phyloP scores from a whole-genome alignment of 2,888 invertebrate species.

The Pheosia tremula region DNA sequence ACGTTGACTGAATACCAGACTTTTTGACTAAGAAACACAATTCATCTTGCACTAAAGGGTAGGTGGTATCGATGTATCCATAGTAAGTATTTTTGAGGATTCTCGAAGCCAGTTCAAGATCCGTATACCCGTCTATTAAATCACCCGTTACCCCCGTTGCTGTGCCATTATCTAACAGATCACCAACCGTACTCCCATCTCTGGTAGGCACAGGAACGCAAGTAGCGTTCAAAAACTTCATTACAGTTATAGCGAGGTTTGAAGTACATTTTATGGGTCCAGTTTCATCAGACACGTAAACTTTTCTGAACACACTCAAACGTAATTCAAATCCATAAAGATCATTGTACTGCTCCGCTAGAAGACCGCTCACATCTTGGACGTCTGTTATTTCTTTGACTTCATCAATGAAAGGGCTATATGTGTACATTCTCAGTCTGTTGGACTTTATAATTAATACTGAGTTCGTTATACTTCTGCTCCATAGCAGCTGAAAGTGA shows the following conservation, averaged over 20 bases:
- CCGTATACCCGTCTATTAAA: constrained; percentile 77
- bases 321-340: constrained; percentile 62
- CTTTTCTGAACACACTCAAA: constrained; percentile 68
- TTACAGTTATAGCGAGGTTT: constrained; percentile 58
- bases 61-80: constrained; percentile 79
- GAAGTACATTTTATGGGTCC: constrained; percentile 64
- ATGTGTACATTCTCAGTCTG: constrained; percentile 74
- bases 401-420: constrained; percentile 76
- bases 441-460: constrained; percentile 64
- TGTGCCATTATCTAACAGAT: constrained; percentile 70
- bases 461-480: constrained; percentile 80
- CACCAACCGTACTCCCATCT: constrained; percentile 73
- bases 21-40: constrained; percentile 83
- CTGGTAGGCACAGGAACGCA: constrained; percentile 65
- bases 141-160: constrained; percentile 76
- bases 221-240: constrained; percentile 66
- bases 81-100: constrained; percentile 79
- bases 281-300: constrained; percentile 57
- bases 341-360: constrained; percentile 61
- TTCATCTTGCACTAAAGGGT: constrained; percentile 80
- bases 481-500: constrained; percentile 81
- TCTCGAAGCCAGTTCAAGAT: constrained; percentile 81
- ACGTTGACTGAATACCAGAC: constrained; percentile 73
- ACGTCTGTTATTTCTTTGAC: constrained; percentile 69
- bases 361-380: constrained; percentile 56